Conservation (phyloP, 2,888 invertebrate genomes). For the Platerodrilus igneus region DNA sequence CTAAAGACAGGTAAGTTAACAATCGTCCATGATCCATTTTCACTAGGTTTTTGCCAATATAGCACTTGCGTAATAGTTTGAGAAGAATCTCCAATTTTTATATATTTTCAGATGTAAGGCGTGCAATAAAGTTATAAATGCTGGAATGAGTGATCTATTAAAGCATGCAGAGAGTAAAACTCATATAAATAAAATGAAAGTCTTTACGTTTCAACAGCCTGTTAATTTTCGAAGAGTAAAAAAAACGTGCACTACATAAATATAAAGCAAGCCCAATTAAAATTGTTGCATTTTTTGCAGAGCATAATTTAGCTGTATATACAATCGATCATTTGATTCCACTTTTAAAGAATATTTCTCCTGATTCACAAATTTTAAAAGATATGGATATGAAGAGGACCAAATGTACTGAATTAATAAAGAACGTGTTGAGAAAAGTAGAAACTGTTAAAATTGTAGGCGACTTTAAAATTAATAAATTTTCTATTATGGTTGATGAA, state of each 20-base stretch:
- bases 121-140: constrained; percentile 9
- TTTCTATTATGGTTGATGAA: constrained; percentile 22
- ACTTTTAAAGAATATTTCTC: constrained; percentile 17
- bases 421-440: constrained; percentile 19
- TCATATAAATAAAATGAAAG: constrained; percentile 9
- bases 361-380: constrained; percentile 10
- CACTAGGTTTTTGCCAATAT: too few relatives aligned
- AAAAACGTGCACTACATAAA: too few relatives aligned
- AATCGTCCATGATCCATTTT: too few relatives aligned
- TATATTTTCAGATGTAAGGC: constrained; percentile 6
- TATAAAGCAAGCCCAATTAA: too few relatives aligned
- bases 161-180: constrained; percentile 6
- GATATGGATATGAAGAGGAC: constrained; percentile 14
- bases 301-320: constrained; percentile 26
- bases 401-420: constrained; percentile 21
- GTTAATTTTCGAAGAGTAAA: neutral
- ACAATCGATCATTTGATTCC: constrained; percentile 21
- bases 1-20: too few relatives aligned
- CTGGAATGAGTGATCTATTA: constrained; percentile 12
- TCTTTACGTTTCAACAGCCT: neutral
- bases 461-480: constrained; percentile 10
- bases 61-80: too few relatives aligned
- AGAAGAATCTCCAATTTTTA: too few relatives aligned
- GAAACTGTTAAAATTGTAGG: constrained; percentile 11
- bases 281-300: constrained; percentile 25